Evolutionary conservation across 2,113 vertebrate genomes (phyloP), one percentile per base, ranked within the genome.

Genomic region (Dromiciops gliroides): DNA sequence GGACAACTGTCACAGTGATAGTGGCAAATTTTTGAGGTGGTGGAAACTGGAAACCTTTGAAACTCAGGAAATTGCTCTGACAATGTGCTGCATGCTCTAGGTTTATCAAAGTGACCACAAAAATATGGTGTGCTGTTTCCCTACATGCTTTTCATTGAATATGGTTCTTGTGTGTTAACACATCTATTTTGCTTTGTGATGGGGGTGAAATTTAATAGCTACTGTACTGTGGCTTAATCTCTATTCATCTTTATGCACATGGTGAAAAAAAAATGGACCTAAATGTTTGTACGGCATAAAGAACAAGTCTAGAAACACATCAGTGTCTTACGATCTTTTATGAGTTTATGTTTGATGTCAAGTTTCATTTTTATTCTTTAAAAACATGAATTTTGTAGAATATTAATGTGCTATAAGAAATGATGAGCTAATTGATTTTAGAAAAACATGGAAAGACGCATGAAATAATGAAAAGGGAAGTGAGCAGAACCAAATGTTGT

Each of bases 281-380:
- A 44, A 83, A 22, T 22, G 5, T 83, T 44, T 44, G 67, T 8
- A n/a, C 44, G n/a, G 22, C 44, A 44, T 19, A 22, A 83, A 7
- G 67, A 44, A 44, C n/a, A 83, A 83, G 37, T 83, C 56, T 44
- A 83, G 67, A 83, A 83, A 83, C 67, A 83, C n/a, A 83, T 83
- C n/a, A 83, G n/a, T 83, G 37, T 83, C 67, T 83, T 83, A 6
- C 7, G 44, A n/a, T 75, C 16, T 83, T 83, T 83, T 95, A 50
- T 94, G 67, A 95, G 91, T 93, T 94, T 48, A 75, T 47, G 25
- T 95, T 95, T 28, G 60, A 44, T 90, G 56, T 95, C 48, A 92
- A 14, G 52, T 89, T 95, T 96, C 95, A 95, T 94, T 96, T 91
- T 95, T 89, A 6, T 93, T 96, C 93, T 95, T 89, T 25, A 95